Evolutionary conservation across 2,888 invertebrate genomes (phyloP).

Genomic region (Sthenelais limicola): DNA sequence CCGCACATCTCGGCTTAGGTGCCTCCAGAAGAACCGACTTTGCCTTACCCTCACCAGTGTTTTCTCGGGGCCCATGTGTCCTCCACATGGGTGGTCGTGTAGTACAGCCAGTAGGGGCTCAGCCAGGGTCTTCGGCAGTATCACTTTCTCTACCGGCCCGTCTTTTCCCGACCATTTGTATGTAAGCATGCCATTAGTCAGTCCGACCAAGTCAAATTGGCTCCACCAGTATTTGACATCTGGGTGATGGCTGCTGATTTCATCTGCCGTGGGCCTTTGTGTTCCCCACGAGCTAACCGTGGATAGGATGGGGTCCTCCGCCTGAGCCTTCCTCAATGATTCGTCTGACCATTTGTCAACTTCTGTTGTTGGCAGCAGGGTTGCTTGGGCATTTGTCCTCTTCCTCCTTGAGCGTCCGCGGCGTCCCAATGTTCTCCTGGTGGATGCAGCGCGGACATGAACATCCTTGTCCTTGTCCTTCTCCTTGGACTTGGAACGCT

Average conservation of each 20-base stretch:
- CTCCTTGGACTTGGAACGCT: not conserved
- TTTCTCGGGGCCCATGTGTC: not conserved
- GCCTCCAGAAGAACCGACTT: not conserved
- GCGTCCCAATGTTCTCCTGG: not conserved
- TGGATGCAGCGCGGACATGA: not conserved
- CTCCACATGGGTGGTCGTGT: not conserved
- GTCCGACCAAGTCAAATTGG: not conserved
- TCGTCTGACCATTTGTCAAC: constrained; percentile 2
- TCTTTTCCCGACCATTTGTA: not conserved
- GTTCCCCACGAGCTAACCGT: not conserved
- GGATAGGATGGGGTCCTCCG: not conserved
- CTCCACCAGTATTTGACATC: constrained; percentile 1
- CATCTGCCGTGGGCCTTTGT: not conserved
- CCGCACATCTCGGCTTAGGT: not conserved
- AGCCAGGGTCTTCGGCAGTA: not conserved
- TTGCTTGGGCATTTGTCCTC: too few relatives aligned
- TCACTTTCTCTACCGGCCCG: not conserved
- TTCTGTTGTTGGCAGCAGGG: too few relatives aligned
- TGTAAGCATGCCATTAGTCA: not conserved
- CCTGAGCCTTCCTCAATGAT: not conserved
- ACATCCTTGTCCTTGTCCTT: not conserved
- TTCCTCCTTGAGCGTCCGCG: not conserved
- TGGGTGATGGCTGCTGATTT: not conserved
- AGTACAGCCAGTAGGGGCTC: not conserved
- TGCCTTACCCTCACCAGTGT: not conserved